Conservation (phyloP, 2,113 vertebrate species). For the Ciconia stormi region DNA sequence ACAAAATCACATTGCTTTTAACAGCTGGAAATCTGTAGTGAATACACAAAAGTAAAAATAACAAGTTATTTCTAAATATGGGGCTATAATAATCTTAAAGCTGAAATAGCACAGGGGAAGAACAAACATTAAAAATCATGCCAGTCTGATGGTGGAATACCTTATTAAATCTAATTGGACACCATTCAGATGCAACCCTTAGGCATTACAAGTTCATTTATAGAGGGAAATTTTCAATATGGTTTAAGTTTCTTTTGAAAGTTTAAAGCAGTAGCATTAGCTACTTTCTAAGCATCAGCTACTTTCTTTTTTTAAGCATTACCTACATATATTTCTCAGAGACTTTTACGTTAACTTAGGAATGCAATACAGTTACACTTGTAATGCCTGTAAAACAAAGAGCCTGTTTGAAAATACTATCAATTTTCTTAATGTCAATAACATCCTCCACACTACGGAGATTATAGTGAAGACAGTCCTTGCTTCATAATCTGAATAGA, state of each 20-base stretch:
- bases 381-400: background rate
- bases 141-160: background rate
- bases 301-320: background rate
- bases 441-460: background rate
- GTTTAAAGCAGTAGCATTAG: background rate
- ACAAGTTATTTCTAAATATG: background rate
- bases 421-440: background rate
- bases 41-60: background rate
- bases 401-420: background rate
- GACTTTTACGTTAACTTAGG: background rate
- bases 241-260: background rate
- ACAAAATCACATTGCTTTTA: conserved; percentile 42
- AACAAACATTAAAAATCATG: background rate
- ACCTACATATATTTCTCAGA: background rate
- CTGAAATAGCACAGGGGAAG: background rate
- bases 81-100: background rate
- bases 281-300: background rate
- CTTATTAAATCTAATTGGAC: background rate
- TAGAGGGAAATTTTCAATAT: background rate
- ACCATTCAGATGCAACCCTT: background rate
- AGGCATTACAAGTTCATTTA: background rate
- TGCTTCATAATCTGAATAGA: background rate
- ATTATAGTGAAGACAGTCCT: background rate
- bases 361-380: background rate
- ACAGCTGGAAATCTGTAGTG: background rate